phyloP scores from a whole-genome alignment of 2,888 invertebrate species.

The Amiota communis region DNA sequence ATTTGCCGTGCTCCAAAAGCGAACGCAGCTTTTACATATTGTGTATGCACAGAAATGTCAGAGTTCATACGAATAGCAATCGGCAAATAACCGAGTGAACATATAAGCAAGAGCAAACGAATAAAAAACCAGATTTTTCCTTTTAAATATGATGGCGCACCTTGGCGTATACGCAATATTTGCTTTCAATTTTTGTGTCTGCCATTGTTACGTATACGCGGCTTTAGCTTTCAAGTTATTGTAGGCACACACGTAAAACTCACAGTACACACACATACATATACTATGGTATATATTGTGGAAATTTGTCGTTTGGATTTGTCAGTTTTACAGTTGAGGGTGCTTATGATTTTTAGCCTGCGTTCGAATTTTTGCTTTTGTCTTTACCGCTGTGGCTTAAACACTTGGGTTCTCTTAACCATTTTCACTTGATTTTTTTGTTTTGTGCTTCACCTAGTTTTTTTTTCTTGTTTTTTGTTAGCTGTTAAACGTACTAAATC shows the following conservation, averaged over 20 bases:
- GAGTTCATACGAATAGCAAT: slow-evolving; percentile 19
- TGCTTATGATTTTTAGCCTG: background rate
- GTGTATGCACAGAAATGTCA: slow-evolving; percentile 20
- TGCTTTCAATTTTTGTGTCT: background rate
- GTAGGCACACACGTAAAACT: background rate
- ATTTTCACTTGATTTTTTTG: too few relatives aligned
- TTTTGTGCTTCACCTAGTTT: too few relatives aligned
- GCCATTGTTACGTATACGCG: slow-evolving; percentile 43
- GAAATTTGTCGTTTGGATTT: slow-evolving; percentile 1
- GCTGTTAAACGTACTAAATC: too few relatives aligned
- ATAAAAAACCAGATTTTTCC: background rate
- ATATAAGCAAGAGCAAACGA: slow-evolving; percentile 5
- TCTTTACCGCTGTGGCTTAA: too few relatives aligned
- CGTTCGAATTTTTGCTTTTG: too few relatives aligned
- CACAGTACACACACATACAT: background rate
- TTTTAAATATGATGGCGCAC: slow-evolving; percentile 2
- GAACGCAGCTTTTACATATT: background rate
- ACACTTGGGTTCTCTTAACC: too few relatives aligned
- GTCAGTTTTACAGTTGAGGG: background rate
- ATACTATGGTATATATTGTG: background rate
- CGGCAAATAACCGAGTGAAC: slow-evolving; percentile 8
- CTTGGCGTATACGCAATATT: slow-evolving; percentile 25
- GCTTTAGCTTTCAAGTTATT: slow-evolving; percentile 28
- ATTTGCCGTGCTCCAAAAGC: background rate
- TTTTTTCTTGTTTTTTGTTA: too few relatives aligned